Base-by-base conservation (phyloP, 1,140 invertebrate genomes). In the Diploscapter pachys region DNA sequence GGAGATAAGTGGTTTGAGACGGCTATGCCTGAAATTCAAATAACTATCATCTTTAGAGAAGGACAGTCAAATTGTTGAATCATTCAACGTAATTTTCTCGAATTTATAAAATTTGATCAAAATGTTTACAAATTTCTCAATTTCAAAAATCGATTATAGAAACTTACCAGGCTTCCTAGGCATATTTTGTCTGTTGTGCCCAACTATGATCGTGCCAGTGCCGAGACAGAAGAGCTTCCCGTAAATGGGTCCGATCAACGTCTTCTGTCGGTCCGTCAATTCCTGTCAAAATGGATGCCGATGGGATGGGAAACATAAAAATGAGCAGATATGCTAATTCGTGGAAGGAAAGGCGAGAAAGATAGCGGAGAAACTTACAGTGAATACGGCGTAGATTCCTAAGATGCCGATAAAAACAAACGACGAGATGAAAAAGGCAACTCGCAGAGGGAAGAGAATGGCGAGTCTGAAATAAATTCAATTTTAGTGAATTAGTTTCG, bases 1-100 rank as follows among this genome's bases (percentile, higher is more conserved):
- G 76, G 71, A 53, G 76, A 69, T 9, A 78, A 56, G 59, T 78
- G 76, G 63, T 78, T 78, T 4, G 76, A 75, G 50, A 78, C 71
- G 50, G 76, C 76, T 31, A 78, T 75, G 63, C 76, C 73, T 59
- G 31, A 59, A 59, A 11, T 59, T 31, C 31, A 31, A 31, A 31
- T 31, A 31, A 31, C 31, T 31, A 31, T 31, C 31, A 31, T 31
- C 31, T 31, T 31, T 31, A 31, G 31, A 31, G 31, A 31, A 31
- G 31, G 31, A 31, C 31, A 31, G 31, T 31, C 31, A 31, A 31
- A 31, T 31, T 31, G 31, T 31, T 31, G 31, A 31, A 31, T 31
- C 31, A 31, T 31, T 31, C 31, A 31, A 31, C 31, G 31, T 11
- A 59, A 11, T 59, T 59, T 11, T 59, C 31, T 11, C 0, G 57